phyloP scores from a whole-genome alignment of 2,113 vertebrate genomes.

The Myxocyprinus asiaticus region DNA sequence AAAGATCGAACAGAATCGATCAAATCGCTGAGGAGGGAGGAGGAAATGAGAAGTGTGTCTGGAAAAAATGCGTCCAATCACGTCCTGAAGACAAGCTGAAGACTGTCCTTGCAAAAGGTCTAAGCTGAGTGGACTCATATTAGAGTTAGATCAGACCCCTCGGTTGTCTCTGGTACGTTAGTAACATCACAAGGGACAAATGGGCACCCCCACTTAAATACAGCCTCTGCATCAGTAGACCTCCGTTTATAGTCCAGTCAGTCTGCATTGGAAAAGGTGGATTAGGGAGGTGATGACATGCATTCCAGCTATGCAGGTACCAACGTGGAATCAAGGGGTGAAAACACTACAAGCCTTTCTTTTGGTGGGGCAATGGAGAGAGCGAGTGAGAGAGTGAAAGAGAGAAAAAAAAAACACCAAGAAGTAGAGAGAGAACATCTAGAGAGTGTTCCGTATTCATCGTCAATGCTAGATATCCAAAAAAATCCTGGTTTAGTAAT shows the following conservation, averaged over 20 bases:
- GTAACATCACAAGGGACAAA: conserved; percentile 18
- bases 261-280: conserved; percentile 17
- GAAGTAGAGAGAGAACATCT: conserved; percentile 71
- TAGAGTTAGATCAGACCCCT: conserved; percentile 4
- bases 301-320: conserved; percentile 24
- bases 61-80: conserved; percentile 16
- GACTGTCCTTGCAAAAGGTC: not conserved
- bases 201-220: conserved; percentile 8
- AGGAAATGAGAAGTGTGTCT: not conserved
- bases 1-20: too few species aligned
- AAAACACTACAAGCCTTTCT: conserved; percentile 29
- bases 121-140: not conserved
- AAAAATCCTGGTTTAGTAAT: conserved; percentile 99
- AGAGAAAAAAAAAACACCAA: conserved; percentile 47
- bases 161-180: not conserved
- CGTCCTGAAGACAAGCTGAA: not conserved
- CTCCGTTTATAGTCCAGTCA: not conserved
- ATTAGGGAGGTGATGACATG: conserved; percentile 17
- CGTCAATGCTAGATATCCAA: conserved; percentile 93
- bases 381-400: conserved; percentile 45
- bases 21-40: not conserved
- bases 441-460: conserved; percentile 88
- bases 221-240: not conserved
- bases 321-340: not conserved
- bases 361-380: conserved; percentile 24